Conservation (phyloP, 2,888 invertebrate genomes). For the Sinotaia quadrata region DNA sequence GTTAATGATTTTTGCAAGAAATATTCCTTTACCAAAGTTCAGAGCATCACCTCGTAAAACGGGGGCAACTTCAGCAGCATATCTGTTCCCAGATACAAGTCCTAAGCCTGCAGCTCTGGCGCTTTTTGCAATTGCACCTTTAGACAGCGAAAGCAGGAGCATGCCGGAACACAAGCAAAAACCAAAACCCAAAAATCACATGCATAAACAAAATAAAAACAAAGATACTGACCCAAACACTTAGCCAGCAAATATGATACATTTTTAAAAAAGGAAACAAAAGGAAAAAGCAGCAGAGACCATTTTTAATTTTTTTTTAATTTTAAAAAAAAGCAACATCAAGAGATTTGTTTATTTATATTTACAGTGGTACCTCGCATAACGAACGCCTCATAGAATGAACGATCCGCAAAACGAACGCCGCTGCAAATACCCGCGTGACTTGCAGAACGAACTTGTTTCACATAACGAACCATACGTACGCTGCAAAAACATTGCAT, state of each 20-base stretch:
- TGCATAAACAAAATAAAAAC: not conserved
- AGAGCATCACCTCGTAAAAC: constrained; percentile 53
- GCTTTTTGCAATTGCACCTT: constrained; percentile 70
- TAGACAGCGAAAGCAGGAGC: constrained; percentile 15
- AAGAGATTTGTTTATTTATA: too few relatives aligned
- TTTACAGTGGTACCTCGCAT: too few relatives aligned
- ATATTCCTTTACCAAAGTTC: not conserved
- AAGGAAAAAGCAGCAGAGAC: too few relatives aligned
- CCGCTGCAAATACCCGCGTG: too few relatives aligned
- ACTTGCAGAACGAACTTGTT: too few relatives aligned
- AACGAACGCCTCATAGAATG: too few relatives aligned
- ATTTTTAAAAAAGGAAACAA: too few relatives aligned
- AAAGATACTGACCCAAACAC: not conserved
- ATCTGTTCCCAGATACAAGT: constrained; percentile 57
- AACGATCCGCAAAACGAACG: too few relatives aligned
- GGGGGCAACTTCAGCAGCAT: constrained; percentile 49
- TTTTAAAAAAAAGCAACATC: too few relatives aligned
- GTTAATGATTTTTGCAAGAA: not conserved
- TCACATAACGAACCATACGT: too few relatives aligned
- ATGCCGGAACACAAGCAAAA: constrained; percentile 7
- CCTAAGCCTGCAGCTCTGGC: constrained; percentile 64
- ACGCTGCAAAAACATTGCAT: too few relatives aligned
- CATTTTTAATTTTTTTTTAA: too few relatives aligned
- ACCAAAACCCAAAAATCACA: not conserved
- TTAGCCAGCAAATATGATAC: not conserved